Base-by-base conservation (phyloP, 2,888 invertebrate genomes). In the Microctonus brassicae region DNA sequence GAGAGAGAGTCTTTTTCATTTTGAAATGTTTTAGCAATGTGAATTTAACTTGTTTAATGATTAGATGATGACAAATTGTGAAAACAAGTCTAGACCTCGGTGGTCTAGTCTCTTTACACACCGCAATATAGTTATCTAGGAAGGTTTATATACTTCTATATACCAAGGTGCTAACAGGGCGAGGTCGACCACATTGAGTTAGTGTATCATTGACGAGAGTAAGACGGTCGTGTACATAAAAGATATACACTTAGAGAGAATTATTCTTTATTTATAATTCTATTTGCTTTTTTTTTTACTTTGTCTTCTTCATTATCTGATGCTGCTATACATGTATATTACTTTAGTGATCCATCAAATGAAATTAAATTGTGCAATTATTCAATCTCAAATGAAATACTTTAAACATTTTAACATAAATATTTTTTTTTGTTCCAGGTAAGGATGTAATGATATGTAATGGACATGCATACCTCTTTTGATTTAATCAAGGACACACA, bases 11-110 rank as follows among this genome's bases (percentile, higher is more conserved):
- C 13, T 47, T 47, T 47, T 47, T 47, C 39, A 47, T 47, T 47
- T 60, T 22, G 22, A 55, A 55, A 34, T 33, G 47, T 47, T 47
- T 47, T n/a, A 47, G 17, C 47, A 47, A 47, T 47, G 42, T 17
- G 6, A 33, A 11, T 53, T 22, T 53, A 22, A 26, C 34, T n/a
- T 58, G n/a, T 58, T 24, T 42, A 24, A 26, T 67, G 55, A 66
- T 71, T 67, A 71, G 66, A 67, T 55, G 71, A 71, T 67, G 71
- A 71, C 60, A 53, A 66, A 71, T 71, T 71, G 66, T 62, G 71
- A 71, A 71, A 71, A 71, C 62, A 39, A 66, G 71, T 67, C 52
- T 71, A 20, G 29, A 67, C 47, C 67, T 68, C 67, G 57, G 29
- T 42, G 47, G 47, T 24, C 36, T 55, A 58, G 58, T 58, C 26